Evolutionary conservation across 2,113 vertebrate genomes (phyloP).

Genomic region (Bubo bubo): DNA sequence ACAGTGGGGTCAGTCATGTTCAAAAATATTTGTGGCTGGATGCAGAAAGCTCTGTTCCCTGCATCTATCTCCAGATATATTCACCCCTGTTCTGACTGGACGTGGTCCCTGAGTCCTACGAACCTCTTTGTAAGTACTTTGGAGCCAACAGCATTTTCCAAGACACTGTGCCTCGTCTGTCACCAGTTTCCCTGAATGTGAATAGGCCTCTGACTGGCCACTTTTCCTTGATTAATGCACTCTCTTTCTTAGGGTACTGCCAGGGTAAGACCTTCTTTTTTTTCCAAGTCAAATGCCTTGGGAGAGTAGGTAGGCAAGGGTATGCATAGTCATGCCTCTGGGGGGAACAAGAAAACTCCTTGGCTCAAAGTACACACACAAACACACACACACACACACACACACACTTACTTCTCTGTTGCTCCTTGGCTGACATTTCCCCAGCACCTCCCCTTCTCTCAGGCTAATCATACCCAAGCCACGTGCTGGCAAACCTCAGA

Average conservation of each 20-base stretch:
- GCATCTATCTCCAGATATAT: not conserved
- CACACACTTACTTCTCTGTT: not conserved
- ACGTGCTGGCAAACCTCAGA: not conserved
- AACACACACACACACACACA: not conserved
- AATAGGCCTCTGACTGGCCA: not conserved
- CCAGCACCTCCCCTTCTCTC: not conserved
- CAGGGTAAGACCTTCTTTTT: not conserved
- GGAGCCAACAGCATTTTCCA: not conserved
- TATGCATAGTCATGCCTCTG: not conserved
- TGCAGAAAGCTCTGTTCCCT: not conserved
- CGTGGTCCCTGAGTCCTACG: not conserved
- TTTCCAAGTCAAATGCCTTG: not conserved
- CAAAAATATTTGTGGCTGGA: not conserved
- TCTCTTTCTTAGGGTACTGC: not conserved
- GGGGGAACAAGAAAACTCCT: not conserved
- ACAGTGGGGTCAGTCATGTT: not conserved
- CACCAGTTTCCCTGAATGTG: not conserved
- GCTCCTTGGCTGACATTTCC: slow-evolving; percentile 36
- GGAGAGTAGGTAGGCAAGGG: not conserved
- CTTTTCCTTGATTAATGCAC: not conserved
- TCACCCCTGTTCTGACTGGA: not conserved
- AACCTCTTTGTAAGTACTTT: not conserved
- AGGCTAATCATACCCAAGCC: not conserved
- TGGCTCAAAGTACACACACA: not conserved
- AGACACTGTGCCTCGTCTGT: not conserved